phyloP scores from a whole-genome alignment of 1,140 invertebrate species.

The Rhagoletis zephyria region DNA sequence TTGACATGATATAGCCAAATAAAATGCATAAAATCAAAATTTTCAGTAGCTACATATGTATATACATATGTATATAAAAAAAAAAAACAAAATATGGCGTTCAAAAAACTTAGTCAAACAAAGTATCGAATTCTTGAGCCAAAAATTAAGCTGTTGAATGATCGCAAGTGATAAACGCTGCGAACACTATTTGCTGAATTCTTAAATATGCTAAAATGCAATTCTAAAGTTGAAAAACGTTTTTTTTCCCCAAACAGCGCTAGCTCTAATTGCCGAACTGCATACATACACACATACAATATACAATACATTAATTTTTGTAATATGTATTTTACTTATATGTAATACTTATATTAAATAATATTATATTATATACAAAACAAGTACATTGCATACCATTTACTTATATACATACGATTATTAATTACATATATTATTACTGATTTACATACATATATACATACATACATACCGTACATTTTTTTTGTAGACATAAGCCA shows the following conservation, averaged over 20 bases:
- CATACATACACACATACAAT: constrained; percentile 21
- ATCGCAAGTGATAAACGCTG: neutral
- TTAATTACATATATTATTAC: constrained; percentile 25
- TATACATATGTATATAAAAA: neutral
- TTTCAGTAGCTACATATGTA: neutral
- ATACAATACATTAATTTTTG: neutral
- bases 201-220: neutral
- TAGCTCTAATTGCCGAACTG: neutral
- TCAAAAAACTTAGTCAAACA: neutral
- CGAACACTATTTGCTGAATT: neutral
- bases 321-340: constrained; percentile 37
- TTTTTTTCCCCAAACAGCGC: neutral
- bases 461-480: constrained; percentile 37
- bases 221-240: neutral
- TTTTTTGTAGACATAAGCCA: constrained; percentile 16
- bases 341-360: constrained; percentile 37
- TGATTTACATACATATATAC: constrained; percentile 16
- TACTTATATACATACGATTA: constrained; percentile 30
- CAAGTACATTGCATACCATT: constrained; percentile 36
- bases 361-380: constrained; percentile 27
- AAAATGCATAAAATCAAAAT: neutral
- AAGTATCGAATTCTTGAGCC: neutral
- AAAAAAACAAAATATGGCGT: neutral
- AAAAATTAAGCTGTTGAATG: neutral
- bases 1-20: neutral